Evolutionary conservation across 2,797 vertebrate species (phyloP), one percentile per base, ranked within the genome.

Genomic region (Hyperoplus immaculatus): DNA sequence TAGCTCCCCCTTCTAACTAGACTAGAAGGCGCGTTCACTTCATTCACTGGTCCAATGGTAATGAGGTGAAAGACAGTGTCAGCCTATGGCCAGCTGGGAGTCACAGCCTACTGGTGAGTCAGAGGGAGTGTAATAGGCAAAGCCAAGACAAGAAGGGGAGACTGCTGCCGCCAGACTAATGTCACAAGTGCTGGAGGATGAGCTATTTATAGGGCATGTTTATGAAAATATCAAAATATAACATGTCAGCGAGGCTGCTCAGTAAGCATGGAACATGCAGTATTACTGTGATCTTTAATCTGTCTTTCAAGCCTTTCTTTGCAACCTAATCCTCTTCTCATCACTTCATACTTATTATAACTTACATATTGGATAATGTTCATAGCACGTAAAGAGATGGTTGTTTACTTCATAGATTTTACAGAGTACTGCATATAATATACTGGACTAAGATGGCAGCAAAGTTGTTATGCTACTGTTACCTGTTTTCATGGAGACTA

Each of bases 141-240:
- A 86, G 86, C 87, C 72, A 87, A 90, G 89, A 89, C 77, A 88
- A 89, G 87, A 84, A 81, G 85, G 29, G 77, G 81, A 90, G 85
- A 81, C 79, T 79, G 86, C 83, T 80, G 82, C 83, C 89, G 86
- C 93, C 91, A 89, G 81, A 82, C 80, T 85, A 86, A 91, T 91
- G 87, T 90, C 84, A 92, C 86, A 84, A 85, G 85, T 64, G 88
- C 90, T 88, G 78, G 68, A 89, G 92, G 91, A 91, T 80, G 84
- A 65, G 87, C 92, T 95, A 95, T 93, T 93, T 93, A 95, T 94
- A 95, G 93, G 80, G 88, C 67, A 84, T 85, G 85, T 89, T 92
- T 90, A 89, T 89, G 84, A 87, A 91, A 91, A 89, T 92, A 90
- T 91, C 73, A 87, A 89, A 89, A 89, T 89, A 87, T 84, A 86